Base-by-base conservation (phyloP, 2,888 invertebrate genomes). In the Allophyes oxyacanthae region DNA sequence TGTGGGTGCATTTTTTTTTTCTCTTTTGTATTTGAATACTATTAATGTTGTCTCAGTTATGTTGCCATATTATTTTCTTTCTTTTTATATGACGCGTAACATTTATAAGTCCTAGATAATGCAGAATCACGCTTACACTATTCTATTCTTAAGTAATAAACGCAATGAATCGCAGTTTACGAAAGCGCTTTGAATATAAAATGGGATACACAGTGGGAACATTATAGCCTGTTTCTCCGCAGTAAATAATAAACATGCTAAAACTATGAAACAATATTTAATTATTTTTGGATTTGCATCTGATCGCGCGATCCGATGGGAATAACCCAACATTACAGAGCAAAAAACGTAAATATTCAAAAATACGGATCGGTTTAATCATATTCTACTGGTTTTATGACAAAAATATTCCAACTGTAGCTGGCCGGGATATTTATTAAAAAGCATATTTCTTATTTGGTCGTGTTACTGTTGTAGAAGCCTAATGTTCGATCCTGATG, bases 401-500 rank as follows among this genome's bases (percentile, higher is more conserved):
- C 30, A 15, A 15, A 42, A 32, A 15, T 15, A 32, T 43, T 43
- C 30, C 15, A 15, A 43, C 32, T n/a, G n/a, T 43, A 5, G 10
- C 11, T 32, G n/a, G 3, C 7, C 15, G 32, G 1, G 7, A 7
- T 32, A 43, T 43, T 43, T 32, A 43, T 32, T 32, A 15, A 14
- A n/a, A 20, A 15, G 30, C 15, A 32, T 43, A 43, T 44, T 44
- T 44, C n/a, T 33, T 32, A 11, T 20, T 33, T 10, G 11, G 25
- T 30, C 33, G 6, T 14, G 28, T 43, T 33, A 30, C n/a, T 26
- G 20, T 33, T 1, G 11, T 15, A 38, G 25, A 14, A 20, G 15
- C 28, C n/a, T 25, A 50, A 20, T 34, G 7, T 41, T n/a, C n/a
- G n/a, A n/a, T n/a, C n/a, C n/a, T 48, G 10, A 48, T 15, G 15